Percentiles rank a stretch among this genome's conserved stretches.
Conservation (phyloP, 2,113 vertebrate genomes). For the Salvelinus alpinus region DNA sequence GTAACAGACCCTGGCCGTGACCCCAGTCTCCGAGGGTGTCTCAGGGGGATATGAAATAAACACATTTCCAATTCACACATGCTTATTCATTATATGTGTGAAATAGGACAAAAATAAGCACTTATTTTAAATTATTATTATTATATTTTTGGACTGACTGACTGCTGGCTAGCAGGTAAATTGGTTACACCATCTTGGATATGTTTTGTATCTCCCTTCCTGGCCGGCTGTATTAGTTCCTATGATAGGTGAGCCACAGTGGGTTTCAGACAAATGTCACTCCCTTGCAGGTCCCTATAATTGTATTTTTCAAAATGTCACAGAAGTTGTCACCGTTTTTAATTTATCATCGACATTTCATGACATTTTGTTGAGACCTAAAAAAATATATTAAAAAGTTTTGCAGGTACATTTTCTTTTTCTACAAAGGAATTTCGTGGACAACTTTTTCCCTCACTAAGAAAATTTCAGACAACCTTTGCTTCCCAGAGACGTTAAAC, state of each 20-base stretch:
- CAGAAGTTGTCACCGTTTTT: slow-evolving; percentile 59
- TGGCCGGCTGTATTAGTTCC: slow-evolving; percentile 42
- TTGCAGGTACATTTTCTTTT: neutral
- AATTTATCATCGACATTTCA: slow-evolving; percentile 63
- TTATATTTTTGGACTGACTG: slow-evolving; percentile 13
- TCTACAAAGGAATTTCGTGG: no score
- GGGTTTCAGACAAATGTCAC: slow-evolving; percentile 69
- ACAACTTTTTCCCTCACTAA: neutral
- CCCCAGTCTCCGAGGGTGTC: no score
- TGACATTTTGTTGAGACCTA: slow-evolving; percentile 62
- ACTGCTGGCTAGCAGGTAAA: slow-evolving; percentile 21
- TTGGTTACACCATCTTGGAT: slow-evolving; percentile 34
- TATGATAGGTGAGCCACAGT: slow-evolving; percentile 51
- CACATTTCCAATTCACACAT: no score
- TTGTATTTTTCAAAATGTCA: slow-evolving; percentile 71
- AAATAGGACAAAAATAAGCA: no score
- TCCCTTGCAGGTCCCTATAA: slow-evolving; percentile 61
- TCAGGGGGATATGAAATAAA: no score
- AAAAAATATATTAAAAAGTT: slow-evolving; percentile 3
- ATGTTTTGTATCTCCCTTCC: slow-evolving; percentile 42
- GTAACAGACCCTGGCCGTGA: no score
- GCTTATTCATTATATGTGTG: no score
- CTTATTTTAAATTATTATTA: no score
- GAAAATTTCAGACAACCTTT: neutral
- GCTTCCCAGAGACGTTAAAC: no score